These are phyloP conservation scores for Bombus sylvicola DNA, from an alignment of 1,140 invertebrate species.

Conservation along the genomic window DNA sequence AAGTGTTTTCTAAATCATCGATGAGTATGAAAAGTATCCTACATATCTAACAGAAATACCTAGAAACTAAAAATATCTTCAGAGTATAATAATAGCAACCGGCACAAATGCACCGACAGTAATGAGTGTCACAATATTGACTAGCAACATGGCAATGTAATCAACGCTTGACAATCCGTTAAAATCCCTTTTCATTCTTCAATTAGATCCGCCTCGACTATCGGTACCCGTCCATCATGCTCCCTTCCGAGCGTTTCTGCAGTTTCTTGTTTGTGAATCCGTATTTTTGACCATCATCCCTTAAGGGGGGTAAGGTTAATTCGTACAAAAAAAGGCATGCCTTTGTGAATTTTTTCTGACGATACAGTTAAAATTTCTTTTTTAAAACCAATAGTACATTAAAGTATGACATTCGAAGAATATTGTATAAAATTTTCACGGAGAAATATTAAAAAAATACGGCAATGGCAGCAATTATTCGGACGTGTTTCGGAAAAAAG, in stretches of 20 bases:
- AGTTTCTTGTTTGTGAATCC: not conserved
- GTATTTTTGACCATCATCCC: not conserved
- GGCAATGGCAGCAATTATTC: too few species aligned
- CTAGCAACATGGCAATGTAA: not conserved
- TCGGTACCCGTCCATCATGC: not conserved
- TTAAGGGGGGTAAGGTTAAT: too few species aligned
- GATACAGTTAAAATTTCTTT: too few species aligned
- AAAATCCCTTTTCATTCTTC: slow-evolving; percentile 18
- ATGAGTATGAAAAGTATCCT: too few species aligned
- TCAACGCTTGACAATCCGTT: slow-evolving; percentile 10
- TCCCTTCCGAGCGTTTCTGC: not conserved
- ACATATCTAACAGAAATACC: not conserved
- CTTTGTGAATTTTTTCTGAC: too few species aligned
- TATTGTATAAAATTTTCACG: too few species aligned
- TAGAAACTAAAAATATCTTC: slow-evolving; percentile 41
- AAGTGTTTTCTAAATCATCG: too few species aligned
- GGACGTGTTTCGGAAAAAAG: too few species aligned
- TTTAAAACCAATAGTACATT: too few species aligned
- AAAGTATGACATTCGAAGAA: too few species aligned
- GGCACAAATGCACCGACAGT: not conserved
- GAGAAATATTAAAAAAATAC: too few species aligned
- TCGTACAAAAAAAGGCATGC: too few species aligned
- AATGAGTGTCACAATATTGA: slow-evolving; percentile 69
- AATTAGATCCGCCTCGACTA: slow-evolving; percentile 41
- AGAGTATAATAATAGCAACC: slow-evolving; percentile 36